These are phyloP conservation scores for Aleiodes alternator DNA, from an alignment of 2,888 invertebrate genomes.

Conservation along the genomic window DNA sequence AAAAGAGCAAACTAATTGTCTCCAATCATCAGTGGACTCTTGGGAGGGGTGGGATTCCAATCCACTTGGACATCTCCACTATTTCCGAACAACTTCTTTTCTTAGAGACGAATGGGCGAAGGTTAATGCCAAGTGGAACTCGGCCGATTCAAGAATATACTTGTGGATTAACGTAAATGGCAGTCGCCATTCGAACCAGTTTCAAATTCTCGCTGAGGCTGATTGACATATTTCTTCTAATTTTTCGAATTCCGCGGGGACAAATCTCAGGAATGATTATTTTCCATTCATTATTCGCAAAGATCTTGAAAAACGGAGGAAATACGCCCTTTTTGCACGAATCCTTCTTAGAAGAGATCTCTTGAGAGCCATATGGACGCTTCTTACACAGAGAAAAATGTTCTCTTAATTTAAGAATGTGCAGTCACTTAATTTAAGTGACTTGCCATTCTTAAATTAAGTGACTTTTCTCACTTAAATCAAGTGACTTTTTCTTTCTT, in stretches of 20 bases:
- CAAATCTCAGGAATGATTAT: not conserved
- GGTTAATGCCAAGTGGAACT: constrained; percentile 32
- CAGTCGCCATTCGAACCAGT: not conserved
- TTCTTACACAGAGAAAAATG: too few relatives aligned
- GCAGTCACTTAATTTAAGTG: too few relatives aligned
- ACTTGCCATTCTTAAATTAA: too few relatives aligned
- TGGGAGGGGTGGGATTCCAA: constrained; percentile 3
- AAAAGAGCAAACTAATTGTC: constrained; percentile 27
- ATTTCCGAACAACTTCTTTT: constrained; percentile 25
- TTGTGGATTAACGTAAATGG: not conserved
- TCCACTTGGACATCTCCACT: constrained; percentile 4
- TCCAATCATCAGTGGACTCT: constrained; percentile 11
- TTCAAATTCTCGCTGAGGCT: not conserved
- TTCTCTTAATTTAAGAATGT: too few relatives aligned
- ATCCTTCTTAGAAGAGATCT: too few relatives aligned
- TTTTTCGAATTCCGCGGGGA: not conserved
- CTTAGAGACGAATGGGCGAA: constrained; percentile 6
- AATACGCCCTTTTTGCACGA: too few relatives aligned
- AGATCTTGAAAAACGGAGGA: too few relatives aligned
- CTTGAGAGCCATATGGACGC: too few relatives aligned
- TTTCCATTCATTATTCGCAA: too few relatives aligned
- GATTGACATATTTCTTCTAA: constrained; percentile 1
- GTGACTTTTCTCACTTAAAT: too few relatives aligned
- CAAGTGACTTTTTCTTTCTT: too few relatives aligned
- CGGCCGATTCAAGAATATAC: constrained; percentile 20